Base-by-base conservation (phyloP, 2,888 invertebrate genomes). In the Carabus problematicus region DNA sequence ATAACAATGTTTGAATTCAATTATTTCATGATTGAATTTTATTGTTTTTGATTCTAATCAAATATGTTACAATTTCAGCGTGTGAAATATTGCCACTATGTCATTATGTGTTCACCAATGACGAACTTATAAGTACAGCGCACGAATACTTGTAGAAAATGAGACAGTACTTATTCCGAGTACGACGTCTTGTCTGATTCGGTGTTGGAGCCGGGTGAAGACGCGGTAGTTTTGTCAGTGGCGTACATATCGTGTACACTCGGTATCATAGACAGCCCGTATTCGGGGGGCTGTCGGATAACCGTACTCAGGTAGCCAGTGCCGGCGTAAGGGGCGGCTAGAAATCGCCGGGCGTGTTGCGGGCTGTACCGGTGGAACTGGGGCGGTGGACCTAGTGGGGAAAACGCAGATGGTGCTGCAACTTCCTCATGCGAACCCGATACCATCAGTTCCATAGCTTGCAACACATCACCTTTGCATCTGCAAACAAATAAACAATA, bases 361-460 rank as follows among this genome's bases (percentile, higher is more conserved):
- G 84, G 83, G 71, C 81, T 81, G 77, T 81, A 88, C 0, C 88
- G 85, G 3, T 88, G 88, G 73, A 87, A 88, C 76, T 88, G 89
- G 11, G 80, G 79, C 9, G 84, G 88, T 73, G 80, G 85, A 3
- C 86, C 88, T 72, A 93, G 79, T 0, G 93, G 93, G 0, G 92
- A 92, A 79, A 93, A 94, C 7, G 93, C 93, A 0, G 93, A 93
- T 68, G 74, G 83, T 71, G 77, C 77, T 67, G 71, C 79, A 67
- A 69, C 77, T 73, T 71, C 82, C 60, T 77, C 78, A 66, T 76
- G 77, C 43, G 71, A 70, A 1, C 90, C 89, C 72, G 90, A 89
- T 11, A 94, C 87, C 86, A 97, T 90, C 78, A 93, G 89, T 78
- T 97, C 97, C 89, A 97, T 97, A 0, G 97, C 95, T 74, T 94